These are phyloP conservation scores for Astreopora myriophthalma DNA, from an alignment of 64 coral and sea anemone species.

Conservation along the genomic window DNA sequence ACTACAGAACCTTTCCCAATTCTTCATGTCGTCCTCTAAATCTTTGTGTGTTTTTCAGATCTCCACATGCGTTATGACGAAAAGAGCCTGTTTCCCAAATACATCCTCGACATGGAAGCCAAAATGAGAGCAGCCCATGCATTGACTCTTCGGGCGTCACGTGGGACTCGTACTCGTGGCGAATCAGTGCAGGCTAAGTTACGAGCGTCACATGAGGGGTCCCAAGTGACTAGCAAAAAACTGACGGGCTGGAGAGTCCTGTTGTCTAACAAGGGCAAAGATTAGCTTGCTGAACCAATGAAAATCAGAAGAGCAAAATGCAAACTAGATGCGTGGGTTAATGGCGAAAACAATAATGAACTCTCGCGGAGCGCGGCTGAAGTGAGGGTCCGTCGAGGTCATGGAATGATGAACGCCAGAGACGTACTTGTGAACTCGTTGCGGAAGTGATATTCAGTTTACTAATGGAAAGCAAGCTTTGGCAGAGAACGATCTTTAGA, in stretches of 20 bases:
- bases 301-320: too few relatives aligned
- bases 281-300: neutral
- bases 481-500: too few relatives aligned
- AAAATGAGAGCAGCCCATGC: constrained; percentile 94
- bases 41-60: constrained; percentile 20
- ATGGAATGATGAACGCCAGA: too few relatives aligned
- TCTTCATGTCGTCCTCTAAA: too few relatives aligned
- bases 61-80: constrained; percentile 98
- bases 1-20: too few relatives aligned
- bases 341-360: too few relatives aligned
- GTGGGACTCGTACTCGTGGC: constrained; percentile 47
- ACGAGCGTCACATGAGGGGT: neutral
- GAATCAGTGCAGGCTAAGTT: neutral
- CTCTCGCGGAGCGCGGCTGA: too few relatives aligned
- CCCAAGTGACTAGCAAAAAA: neutral
- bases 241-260: constrained; percentile 12
- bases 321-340: too few relatives aligned
- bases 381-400: too few relatives aligned
- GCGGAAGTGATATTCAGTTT: too few relatives aligned
- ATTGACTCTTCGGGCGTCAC: constrained; percentile 59
- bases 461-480: too few relatives aligned
- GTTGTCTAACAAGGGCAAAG: neutral
- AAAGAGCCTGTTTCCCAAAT: constrained; percentile 95
- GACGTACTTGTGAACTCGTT: too few relatives aligned
- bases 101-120: constrained; percentile 95